Percentiles rank a stretch among this genome's conserved stretches.
Conservation (phyloP, 2,113 vertebrate genomes). For the Ochotona curzoniae region DNA sequence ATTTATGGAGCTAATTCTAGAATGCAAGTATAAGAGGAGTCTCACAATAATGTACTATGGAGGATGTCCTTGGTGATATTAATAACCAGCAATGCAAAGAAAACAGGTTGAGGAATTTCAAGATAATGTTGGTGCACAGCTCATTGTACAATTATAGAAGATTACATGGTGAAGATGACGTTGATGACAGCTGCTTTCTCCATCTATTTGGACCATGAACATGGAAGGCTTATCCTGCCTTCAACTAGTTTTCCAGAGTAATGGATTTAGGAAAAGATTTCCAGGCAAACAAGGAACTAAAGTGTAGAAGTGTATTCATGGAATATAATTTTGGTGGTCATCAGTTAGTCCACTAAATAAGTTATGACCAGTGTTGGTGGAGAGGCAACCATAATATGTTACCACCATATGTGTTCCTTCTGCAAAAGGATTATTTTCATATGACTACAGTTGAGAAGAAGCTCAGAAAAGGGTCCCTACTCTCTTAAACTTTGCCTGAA, state of each 20-base stretch:
- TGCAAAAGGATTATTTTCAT: neutral
- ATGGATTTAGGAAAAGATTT: neutral
- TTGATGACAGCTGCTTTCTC: neutral
- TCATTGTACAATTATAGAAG: neutral
- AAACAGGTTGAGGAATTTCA: neutral
- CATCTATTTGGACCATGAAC: neutral
- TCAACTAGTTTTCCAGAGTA: neutral
- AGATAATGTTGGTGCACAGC: neutral
- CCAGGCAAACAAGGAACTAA: neutral
- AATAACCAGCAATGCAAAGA: neutral
- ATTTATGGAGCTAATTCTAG: conserved; percentile 24
- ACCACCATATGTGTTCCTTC: neutral
- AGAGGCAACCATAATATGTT: neutral
- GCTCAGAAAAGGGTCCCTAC: neutral
- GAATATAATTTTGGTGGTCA: neutral
- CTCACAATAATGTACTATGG: neutral
- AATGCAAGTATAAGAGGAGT: neutral
- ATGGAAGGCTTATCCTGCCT: neutral
- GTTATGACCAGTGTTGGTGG: neutral
- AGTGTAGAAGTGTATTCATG: neutral
- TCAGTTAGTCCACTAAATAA: neutral
- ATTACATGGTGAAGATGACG: neutral
- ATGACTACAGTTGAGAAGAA: neutral
- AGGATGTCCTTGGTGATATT: neutral
- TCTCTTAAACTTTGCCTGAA: neutral